phyloP scores from a whole-genome alignment of 1,140 invertebrate species.

The Ceratosolen solmsi region DNA sequence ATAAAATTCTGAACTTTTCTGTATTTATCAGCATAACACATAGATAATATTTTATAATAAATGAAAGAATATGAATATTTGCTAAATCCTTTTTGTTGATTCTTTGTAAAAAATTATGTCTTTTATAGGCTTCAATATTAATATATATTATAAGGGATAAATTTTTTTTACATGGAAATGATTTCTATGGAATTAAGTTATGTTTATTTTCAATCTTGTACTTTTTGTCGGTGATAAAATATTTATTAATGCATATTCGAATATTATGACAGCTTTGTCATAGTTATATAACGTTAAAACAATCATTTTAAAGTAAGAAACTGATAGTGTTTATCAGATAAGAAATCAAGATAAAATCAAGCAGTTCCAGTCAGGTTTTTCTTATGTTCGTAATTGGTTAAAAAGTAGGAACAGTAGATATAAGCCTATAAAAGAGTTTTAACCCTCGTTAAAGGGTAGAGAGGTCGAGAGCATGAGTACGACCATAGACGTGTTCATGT shows the following conservation, averaged over 20 bases:
- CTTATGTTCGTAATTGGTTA: neutral
- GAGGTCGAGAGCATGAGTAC: neutral
- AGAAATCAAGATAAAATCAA: conserved; percentile 8
- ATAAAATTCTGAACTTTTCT: no score
- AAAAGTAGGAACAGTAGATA: neutral
- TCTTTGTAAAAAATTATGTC: no score
- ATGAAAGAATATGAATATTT: no score
- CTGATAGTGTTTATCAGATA: conserved; percentile 24
- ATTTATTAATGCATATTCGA: neutral
- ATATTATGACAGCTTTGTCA: neutral
- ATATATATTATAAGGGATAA: no score
- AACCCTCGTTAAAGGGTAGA: neutral
- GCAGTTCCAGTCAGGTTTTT: neutral
- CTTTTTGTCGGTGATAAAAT: neutral
- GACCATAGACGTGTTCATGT: no score
- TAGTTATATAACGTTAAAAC: neutral
- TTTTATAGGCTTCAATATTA: no score
- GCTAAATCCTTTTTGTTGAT: no score
- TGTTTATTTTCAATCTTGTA: no score
- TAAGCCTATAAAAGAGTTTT: neutral
- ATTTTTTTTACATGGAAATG: no score
- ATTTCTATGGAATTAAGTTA: no score
- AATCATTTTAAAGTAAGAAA: conserved; percentile 3
- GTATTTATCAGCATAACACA: no score
- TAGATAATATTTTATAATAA: no score